A percentile compares a stretch with the other conserved stretches of the same genome.
phyloP scores from a whole-genome alignment of 2,113 vertebrate species.

The Thunnus thynnus region DNA sequence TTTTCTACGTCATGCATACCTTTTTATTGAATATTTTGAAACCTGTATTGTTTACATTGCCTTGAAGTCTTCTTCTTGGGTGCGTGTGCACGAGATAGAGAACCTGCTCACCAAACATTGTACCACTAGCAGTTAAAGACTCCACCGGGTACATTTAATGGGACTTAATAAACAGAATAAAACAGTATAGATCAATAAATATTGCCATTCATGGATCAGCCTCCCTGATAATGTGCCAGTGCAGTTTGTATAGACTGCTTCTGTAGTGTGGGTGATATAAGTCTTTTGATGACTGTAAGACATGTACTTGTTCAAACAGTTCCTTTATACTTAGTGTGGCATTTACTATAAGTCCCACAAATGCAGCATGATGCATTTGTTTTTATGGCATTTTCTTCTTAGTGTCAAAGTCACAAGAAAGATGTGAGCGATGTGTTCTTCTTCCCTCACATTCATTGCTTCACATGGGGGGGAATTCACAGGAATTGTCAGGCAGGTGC shows the following conservation, averaged over 20 bases:
- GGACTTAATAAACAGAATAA: conserved; percentile 30
- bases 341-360: background rate
- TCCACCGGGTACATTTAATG: conserved; percentile 14
- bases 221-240: background rate
- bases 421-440: background rate
- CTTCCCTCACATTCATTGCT: background rate
- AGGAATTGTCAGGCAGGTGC: background rate
- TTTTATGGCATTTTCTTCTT: background rate
- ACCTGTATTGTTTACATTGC: too few species aligned
- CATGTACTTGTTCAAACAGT: background rate
- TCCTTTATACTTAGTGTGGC: background rate
- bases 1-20: too few species aligned
- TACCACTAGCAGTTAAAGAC: background rate
- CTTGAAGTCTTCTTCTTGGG: too few species aligned
- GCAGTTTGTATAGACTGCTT: background rate
- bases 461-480: background rate
- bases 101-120: too few species aligned
- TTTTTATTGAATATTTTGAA: too few species aligned
- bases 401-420: background rate
- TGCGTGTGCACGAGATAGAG: too few species aligned
- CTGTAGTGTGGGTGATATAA: background rate
- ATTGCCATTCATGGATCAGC: background rate
- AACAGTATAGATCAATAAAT: background rate
- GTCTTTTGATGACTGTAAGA: background rate
- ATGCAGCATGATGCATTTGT: background rate